Conservation (phyloP, 1,140 invertebrate species). For the Cardiocondyla obscurior region DNA sequence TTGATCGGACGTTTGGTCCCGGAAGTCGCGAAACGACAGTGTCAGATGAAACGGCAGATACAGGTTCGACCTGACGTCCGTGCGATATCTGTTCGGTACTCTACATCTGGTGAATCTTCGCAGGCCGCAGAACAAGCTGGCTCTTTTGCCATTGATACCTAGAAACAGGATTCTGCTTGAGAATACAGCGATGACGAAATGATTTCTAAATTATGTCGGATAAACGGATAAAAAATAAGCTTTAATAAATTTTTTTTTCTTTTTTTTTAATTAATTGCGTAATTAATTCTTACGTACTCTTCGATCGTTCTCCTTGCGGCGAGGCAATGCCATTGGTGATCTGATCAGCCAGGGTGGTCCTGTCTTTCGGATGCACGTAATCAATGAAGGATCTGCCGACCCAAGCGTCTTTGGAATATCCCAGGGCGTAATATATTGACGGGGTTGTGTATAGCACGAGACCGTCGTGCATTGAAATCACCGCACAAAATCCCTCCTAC, state of each 20-base stretch:
- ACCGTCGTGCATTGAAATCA: constrained; percentile 93
- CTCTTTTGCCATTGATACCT: constrained; percentile 73
- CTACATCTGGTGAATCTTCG: constrained; percentile 84
- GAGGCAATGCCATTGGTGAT: constrained; percentile 83
- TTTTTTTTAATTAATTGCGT: background rate
- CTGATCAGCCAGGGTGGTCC: constrained; percentile 86
- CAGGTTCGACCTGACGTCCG: constrained; percentile 79
- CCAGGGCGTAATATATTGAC: constrained; percentile 88
- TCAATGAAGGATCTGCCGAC: constrained; percentile 93
- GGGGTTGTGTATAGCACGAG: constrained; percentile 91
- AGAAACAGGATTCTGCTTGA: background rate
- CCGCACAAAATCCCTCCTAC: constrained; percentile 90
- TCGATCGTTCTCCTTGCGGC: constrained; percentile 68
- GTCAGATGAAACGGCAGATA: constrained; percentile 91
- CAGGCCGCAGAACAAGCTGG: constrained; percentile 79
- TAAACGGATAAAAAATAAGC: too few species aligned
- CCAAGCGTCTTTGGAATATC: constrained; percentile 93
- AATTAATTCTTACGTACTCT: constrained; percentile 65
- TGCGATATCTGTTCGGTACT: constrained; percentile 82
- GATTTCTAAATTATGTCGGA: background rate
- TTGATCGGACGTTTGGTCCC: constrained; percentile 79
- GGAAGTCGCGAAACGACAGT: constrained; percentile 88
- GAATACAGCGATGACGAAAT: background rate
- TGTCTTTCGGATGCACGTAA: constrained; percentile 92
- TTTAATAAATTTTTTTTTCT: too few species aligned